Conservation (phyloP, 2,888 invertebrate species). For the Elmis aenea region DNA sequence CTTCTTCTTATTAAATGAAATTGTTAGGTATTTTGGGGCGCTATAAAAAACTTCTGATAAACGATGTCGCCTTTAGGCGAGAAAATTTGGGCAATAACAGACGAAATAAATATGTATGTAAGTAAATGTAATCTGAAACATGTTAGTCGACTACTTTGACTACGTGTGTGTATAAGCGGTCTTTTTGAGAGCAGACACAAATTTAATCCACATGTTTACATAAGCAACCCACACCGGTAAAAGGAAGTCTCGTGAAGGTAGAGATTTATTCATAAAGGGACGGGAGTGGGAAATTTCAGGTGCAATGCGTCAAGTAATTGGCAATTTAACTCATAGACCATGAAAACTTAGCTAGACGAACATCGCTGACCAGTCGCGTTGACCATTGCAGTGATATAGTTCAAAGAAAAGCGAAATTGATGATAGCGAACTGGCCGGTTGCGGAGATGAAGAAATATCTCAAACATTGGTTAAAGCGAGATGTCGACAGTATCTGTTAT, state of each 20-base stretch:
- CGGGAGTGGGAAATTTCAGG: conserved; percentile 21
- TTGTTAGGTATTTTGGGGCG: too few relatives aligned
- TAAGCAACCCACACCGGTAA: conserved; percentile 6
- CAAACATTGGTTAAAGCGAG: neutral
- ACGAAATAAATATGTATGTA: too few relatives aligned
- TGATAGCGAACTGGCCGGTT: conserved; percentile 7
- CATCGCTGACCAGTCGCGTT: conserved; percentile 10
- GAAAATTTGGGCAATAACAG: too few relatives aligned
- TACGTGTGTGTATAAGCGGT: too few relatives aligned
- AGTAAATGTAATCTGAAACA: too few relatives aligned
- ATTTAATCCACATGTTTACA: conserved; percentile 14
- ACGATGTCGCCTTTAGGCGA: too few relatives aligned
- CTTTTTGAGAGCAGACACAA: conserved; percentile 4
- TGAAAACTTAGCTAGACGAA: conserved; percentile 26
- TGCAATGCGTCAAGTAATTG: conserved; percentile 32
- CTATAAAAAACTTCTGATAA: too few relatives aligned
- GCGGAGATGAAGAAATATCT: neutral
- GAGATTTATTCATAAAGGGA: conserved; percentile 15
- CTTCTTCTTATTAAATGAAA: too few relatives aligned
- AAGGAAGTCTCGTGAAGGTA: conserved; percentile 6
- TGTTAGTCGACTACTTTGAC: too few relatives aligned
- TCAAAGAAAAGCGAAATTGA: neutral
- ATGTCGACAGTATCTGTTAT: conserved; percentile 4
- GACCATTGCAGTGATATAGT: conserved; percentile 5
- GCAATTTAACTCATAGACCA: conserved; percentile 30